phyloP scores from a whole-genome alignment of 2,113 vertebrate species.

The Diadophis punctatus region DNA sequence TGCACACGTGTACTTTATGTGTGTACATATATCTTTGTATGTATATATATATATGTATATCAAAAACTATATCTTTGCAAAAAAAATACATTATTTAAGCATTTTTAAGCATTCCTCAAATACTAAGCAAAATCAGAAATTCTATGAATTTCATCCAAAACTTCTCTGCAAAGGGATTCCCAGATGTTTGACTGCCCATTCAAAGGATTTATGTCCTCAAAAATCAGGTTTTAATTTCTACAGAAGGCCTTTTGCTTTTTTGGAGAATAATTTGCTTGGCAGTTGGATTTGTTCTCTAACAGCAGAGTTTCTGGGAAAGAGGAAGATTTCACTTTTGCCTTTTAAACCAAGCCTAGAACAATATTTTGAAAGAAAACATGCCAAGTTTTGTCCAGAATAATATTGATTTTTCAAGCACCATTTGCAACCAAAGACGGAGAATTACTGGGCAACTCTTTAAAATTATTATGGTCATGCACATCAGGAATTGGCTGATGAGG shows the following conservation, averaged over 20 bases:
- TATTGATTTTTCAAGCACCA: neutral
- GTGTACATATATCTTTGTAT: neutral
- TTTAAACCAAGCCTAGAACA: neutral
- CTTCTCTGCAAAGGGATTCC: neutral
- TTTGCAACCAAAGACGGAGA: neutral
- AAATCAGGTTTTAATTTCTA: neutral
- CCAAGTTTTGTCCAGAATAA: neutral
- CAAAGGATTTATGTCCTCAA: neutral
- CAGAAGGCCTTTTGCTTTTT: neutral
- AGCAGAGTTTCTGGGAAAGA: neutral
- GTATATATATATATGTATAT: neutral
- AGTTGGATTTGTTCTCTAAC: neutral
- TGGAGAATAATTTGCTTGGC: neutral
- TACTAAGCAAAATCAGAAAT: neutral
- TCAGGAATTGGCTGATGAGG: neutral
- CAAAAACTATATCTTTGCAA: neutral
- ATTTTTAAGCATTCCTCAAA: neutral
- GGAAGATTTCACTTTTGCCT: slow-evolving; percentile 1
- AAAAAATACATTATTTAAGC: neutral
- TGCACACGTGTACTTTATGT: neutral
- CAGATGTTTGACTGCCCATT: neutral
- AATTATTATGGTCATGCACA: neutral
- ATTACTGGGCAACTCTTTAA: neutral
- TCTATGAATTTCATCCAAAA: neutral
- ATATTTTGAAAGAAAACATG: neutral